Evolutionary conservation across 2,888 invertebrate species (phyloP), one percentile per base, ranked within the genome.

Genomic region (Chorisops tibialis): DNA sequence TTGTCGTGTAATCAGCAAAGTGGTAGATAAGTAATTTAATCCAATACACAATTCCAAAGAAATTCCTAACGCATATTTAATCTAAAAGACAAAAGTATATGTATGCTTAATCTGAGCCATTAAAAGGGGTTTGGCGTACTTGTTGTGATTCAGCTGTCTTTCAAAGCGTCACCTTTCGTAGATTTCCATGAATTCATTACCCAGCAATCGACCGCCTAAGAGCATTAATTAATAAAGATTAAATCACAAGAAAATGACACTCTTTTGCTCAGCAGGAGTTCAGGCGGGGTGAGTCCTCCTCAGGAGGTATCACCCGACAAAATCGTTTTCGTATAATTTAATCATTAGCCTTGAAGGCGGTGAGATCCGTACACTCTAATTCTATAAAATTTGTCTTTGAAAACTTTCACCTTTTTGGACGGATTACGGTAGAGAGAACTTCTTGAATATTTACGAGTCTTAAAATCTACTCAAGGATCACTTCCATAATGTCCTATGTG

Each of bases 181-280:
- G 35, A 56, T 56, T 61, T 60, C 45, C 37, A 39, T 39, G 52
- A 61, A 61, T 63, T 63, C 61, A 63, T 61, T 61, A 58, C 47
- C 45, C 58, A 39, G 37, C 47, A 59, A 50, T 56, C 39, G 47
- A 51, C 58, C 58, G 51, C 58, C 56, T 63, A 61, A 61, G 39
- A 43, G 41, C 56, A 63, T 61, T 63, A 63, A 63, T 63, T 63
- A 63, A 61, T 61, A 61, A 63, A 58, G 63, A 63, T 63, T 63
- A 63, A 49, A n/a, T 39, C 30, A 30, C 30, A 39, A 61, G 43
- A 35, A 37, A 61, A 41, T 58, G 56, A 56, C 56, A 45, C 56
- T 43, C 4, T 19, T 18, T n/a, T n/a, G 11, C 59, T 19, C 48
- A 38, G 59, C 59, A 14, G 48, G 59, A 48, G 37, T 48, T 37